Conservation (phyloP, 1,140 invertebrate species). For the Musca domestica region DNA sequence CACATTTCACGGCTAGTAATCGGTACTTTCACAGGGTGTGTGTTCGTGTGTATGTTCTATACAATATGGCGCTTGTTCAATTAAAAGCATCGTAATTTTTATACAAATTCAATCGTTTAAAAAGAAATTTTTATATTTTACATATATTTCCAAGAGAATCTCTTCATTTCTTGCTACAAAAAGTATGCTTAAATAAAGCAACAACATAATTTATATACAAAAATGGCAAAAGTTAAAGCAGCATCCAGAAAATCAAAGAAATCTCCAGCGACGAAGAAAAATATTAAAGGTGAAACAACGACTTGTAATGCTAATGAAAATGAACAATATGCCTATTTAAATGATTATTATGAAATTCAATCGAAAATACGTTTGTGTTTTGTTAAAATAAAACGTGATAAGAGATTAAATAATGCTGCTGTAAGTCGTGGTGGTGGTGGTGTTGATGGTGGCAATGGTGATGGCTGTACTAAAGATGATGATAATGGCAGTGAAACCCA, state of each 20-base stretch:
- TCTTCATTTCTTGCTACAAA: not conserved
- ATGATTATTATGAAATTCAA: no score
- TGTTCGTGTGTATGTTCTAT: not conserved
- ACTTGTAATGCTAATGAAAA: not conserved
- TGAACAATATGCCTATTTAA: not conserved
- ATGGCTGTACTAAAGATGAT: not conserved
- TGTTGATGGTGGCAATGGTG: not conserved
- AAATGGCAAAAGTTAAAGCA: slow-evolving; percentile 7
- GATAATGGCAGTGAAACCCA: not conserved
- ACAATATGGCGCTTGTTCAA: slow-evolving; percentile 15
- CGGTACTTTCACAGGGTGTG: no score
- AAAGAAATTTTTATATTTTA: not conserved
- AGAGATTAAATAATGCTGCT: no score
- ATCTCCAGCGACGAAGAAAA: not conserved
- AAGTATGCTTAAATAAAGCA: not conserved
- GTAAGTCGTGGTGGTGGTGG: not conserved
- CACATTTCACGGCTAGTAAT: no score
- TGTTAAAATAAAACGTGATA: not conserved
- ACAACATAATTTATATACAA: not conserved
- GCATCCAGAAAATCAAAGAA: not conserved
- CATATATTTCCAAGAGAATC: not conserved
- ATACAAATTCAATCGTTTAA: not conserved
- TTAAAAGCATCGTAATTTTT: slow-evolving; percentile 2
- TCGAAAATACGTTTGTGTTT: slow-evolving; percentile 1
- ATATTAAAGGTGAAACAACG: not conserved